A percentile compares a stretch with the other conserved stretches of the same genome.
Evolutionary conservation across 2,797 vertebrate genomes (phyloP).

Genomic region (Agapornis canus): DNA sequence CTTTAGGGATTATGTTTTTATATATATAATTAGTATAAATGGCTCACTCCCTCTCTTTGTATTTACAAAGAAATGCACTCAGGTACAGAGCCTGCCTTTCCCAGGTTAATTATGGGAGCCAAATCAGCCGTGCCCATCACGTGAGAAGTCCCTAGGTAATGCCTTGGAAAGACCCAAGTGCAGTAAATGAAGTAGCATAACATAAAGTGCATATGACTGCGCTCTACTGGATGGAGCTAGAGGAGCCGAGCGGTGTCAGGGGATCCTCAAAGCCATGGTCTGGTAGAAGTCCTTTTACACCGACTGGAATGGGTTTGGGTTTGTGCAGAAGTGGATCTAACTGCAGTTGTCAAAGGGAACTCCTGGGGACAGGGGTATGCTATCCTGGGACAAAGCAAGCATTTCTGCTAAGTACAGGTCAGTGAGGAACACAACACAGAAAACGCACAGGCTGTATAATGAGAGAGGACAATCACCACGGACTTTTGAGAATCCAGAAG

Average conservation of each 20-base stretch:
- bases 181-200: neutral
- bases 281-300: neutral
- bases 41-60: conserved; percentile 7
- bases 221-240: conserved; percentile 15
- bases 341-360: neutral
- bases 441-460: neutral
- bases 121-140: neutral
- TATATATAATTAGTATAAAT: conserved; percentile 28
- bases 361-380: neutral
- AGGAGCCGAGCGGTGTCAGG: neutral
- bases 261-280: neutral
- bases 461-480: conserved; percentile 9
- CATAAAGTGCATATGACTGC: neutral
- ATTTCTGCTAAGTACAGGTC: neutral
- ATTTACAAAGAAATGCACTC: conserved; percentile 37
- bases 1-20: conserved; percentile 5
- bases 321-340: neutral
- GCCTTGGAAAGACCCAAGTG: neutral
- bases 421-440: neutral
- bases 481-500: conserved; percentile 22
- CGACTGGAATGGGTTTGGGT: neutral
- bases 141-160: conserved; percentile 7
- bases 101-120: conserved; percentile 29
- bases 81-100: conserved; percentile 48
- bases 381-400: neutral